Base-by-base conservation (phyloP, 2,113 vertebrate genomes). In the Spheniscus mendiculus region DNA sequence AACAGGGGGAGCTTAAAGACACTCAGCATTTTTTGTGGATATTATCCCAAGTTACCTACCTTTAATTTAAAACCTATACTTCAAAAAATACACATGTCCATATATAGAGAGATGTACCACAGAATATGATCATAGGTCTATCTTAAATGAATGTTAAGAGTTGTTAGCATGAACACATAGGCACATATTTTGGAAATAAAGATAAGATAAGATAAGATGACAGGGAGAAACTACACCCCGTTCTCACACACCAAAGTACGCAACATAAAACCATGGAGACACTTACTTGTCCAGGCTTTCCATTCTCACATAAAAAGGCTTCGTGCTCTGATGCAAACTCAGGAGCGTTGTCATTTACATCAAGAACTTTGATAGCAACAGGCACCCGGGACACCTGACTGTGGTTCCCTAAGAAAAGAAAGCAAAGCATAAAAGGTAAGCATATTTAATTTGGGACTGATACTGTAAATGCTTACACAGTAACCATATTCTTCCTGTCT, bases 321-420 rank as follows among this genome's bases (percentile, higher is more conserved):
- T 99, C 99, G 38, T 99, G 99, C 95, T 99, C 99, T 2, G 98
- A 99, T 87, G 99, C 99, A 97, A 99, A 99, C 97, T 99, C 99
- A 15, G 99, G 99, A 84, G 99, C 99, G 14, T 99, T 99, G 98
- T 99, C 99, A n/a, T 99, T 99, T 96, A 99, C 99, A 98, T 99
- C 99, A 89, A 99, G 99, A 89, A 99, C 99, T 98, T 99, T 99
- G 98, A 99, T 99, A 82, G 99, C 99, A 94, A 99, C 99, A 56
- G 99, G 98, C 32, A 99, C 99, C 85, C 99, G 98, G 59, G 99
- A 99, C 96, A 99, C 99, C 98, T 99, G 99, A 97, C 99, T 99
- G 98, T 99, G 99, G 98, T 99, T 99, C 97, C 99, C 99, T 99
- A 90, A 93, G 94, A 90, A 92, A 95, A 98, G 87, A 95, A 96